A percentile compares a stretch with the other conserved stretches of the same genome.
These are phyloP conservation scores for Aporrectodea caliginosa DNA, from an alignment of 1,140 invertebrate genomes.

Conservation along the genomic window DNA sequence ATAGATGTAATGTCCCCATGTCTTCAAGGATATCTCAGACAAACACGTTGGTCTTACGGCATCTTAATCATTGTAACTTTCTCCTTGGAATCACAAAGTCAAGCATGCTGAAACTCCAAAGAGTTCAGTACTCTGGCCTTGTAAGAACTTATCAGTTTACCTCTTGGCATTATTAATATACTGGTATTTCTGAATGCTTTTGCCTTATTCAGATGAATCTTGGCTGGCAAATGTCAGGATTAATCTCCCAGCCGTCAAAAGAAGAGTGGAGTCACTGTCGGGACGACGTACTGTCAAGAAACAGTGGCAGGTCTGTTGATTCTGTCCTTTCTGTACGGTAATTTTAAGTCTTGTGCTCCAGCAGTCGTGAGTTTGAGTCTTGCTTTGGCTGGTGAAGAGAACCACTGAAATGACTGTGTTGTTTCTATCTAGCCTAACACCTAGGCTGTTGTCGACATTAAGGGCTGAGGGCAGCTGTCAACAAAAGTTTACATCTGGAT, in stretches of 20 bases:
- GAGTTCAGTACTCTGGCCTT: no score
- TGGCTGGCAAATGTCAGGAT: slow-evolving; percentile 62
- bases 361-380: no score
- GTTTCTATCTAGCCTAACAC: no score
- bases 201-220: slow-evolving; percentile 60
- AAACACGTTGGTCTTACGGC: neutral
- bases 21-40: neutral
- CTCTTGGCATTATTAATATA: no score
- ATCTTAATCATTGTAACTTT: neutral
- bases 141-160: no score
- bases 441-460: no score
- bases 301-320: slow-evolving; percentile 55
- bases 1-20: neutral
- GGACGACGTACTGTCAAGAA: slow-evolving; percentile 57
- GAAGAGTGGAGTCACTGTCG: slow-evolving; percentile 55
- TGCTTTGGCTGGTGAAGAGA: no score
- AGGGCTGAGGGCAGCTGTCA: no score
- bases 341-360: neutral
- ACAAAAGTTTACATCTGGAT: no score
- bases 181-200: no score
- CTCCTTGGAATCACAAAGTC: neutral
- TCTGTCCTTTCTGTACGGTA: neutral
- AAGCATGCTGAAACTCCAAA: neutral
- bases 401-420: no score
- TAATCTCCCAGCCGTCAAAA: slow-evolving; percentile 62